These are phyloP conservation scores for Hippocampus kuda DNA, from an alignment of 2,797 vertebrate species.

Conservation along the genomic window DNA sequence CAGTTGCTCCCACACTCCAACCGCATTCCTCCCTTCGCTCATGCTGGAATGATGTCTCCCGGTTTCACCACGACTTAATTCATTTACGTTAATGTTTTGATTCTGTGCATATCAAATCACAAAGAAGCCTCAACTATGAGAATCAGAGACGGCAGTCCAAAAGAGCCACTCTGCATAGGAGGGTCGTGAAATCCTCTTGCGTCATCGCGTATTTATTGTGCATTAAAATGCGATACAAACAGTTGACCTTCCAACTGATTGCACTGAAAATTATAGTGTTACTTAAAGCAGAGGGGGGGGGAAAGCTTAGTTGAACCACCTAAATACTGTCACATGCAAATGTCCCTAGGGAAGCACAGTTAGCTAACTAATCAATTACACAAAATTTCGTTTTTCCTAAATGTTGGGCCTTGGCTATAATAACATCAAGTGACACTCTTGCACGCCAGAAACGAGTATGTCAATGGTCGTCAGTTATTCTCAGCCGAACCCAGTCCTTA, in stretches of 20 bases:
- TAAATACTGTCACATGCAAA: background rate
- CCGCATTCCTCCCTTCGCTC: conserved; percentile 61
- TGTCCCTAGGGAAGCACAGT: background rate
- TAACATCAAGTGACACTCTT: too few species aligned
- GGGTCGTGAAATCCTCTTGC: background rate
- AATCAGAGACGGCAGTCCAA: background rate
- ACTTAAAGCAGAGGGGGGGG: background rate
- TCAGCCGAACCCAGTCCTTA: too few species aligned
- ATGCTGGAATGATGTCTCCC: conserved; percentile 66
- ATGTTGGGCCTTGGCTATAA: too few species aligned
- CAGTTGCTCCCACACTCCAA: conserved; percentile 60
- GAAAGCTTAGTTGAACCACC: background rate
- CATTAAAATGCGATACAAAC: conserved; percentile 1
- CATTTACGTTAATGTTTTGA: conserved; percentile 8
- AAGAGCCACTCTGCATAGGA: background rate
- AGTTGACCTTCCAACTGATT: conserved; percentile 1
- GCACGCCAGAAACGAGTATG: too few species aligned
- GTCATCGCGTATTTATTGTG: background rate
- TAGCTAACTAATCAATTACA: background rate
- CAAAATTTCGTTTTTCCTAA: too few species aligned
- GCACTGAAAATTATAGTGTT: background rate
- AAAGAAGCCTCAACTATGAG: conserved; percentile 13
- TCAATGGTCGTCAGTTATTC: too few species aligned
- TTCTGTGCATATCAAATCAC: conserved; percentile 13
- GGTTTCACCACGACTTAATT: conserved; percentile 10